These are phyloP conservation scores for Tribolium freemani DNA, from an alignment of 2,888 invertebrate species.

Conservation along the genomic window DNA sequence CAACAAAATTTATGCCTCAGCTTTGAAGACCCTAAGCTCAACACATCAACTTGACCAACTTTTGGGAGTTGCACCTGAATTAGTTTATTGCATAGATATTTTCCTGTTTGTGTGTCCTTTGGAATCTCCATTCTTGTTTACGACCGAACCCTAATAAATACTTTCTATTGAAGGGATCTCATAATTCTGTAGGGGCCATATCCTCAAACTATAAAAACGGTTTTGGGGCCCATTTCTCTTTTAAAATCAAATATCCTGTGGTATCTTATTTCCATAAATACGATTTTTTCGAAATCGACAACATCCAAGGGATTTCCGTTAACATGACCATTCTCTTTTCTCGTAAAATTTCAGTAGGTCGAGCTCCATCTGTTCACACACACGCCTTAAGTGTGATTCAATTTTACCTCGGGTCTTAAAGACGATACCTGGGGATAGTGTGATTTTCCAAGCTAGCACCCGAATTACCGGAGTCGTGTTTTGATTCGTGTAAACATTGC, in stretches of 20 bases:
- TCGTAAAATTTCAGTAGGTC: constrained; percentile 8
- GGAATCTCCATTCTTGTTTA: constrained; percentile 6
- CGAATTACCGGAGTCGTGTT: constrained; percentile 1
- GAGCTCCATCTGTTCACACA: constrained; percentile 8
- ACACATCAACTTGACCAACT: too few species aligned
- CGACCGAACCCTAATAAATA: constrained; percentile 28
- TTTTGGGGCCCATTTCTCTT: constrained; percentile 3
- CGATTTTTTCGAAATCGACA: constrained; percentile 10
- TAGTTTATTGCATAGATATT: constrained; percentile 4
- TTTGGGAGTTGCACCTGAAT: neutral
- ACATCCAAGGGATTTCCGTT: constrained; percentile 7
- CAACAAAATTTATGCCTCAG: neutral
- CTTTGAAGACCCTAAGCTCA: neutral
- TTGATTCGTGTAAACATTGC: constrained; percentile 31
- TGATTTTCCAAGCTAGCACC: constrained; percentile 22
- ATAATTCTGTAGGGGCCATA: constrained; percentile 1
- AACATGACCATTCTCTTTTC: neutral
- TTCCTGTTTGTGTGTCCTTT: neutral
- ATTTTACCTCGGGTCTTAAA: constrained; percentile 14
- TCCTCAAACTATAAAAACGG: constrained; percentile 12
- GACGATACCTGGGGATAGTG: constrained; percentile 17
- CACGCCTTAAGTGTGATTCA: constrained; percentile 30
- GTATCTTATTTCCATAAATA: neutral
- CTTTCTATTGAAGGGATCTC: constrained; percentile 16
- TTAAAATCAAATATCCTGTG: constrained; percentile 16